Percentiles rank a stretch among this genome's conserved stretches.
Conservation (phyloP, 2,113 vertebrate species). For the Larimichthys polyactis region DNA sequence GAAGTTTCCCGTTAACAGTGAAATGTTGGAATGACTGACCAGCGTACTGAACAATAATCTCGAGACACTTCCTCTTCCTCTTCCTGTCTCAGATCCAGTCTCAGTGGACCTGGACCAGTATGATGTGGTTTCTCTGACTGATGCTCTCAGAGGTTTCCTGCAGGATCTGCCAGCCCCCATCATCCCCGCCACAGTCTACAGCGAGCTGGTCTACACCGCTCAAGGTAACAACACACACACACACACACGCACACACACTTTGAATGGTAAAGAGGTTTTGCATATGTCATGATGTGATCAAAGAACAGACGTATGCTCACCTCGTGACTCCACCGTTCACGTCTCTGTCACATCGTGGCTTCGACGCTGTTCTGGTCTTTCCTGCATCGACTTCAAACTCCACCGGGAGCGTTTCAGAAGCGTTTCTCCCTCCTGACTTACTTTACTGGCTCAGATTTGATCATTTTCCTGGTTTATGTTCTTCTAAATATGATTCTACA, state of each 20-base stretch:
- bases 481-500: no score
- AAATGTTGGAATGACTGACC: not conserved
- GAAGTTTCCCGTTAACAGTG: no score
- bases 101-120: conserved; percentile 82
- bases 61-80: not conserved
- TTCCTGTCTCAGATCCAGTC: conserved; percentile 45
- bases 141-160: conserved; percentile 85
- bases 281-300: not conserved
- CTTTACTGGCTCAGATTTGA: no score
- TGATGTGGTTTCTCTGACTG: conserved; percentile 75
- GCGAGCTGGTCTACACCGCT: conserved; percentile 85
- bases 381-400: no score
- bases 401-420: no score
- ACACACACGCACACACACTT: conserved; percentile 3
- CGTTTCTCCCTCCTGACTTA: no score
- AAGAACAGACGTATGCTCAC: no score
- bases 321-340: no score
- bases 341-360: no score
- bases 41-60: not conserved
- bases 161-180: conserved; percentile 83
- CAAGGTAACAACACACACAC: conserved; percentile 80
- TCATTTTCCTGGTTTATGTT: no score
- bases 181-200: conserved; percentile 84
- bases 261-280: no score
- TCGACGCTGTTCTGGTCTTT: no score